phyloP scores from a whole-genome alignment of 2,113 vertebrate genomes.

The Pelodiscus sinensis region DNA sequence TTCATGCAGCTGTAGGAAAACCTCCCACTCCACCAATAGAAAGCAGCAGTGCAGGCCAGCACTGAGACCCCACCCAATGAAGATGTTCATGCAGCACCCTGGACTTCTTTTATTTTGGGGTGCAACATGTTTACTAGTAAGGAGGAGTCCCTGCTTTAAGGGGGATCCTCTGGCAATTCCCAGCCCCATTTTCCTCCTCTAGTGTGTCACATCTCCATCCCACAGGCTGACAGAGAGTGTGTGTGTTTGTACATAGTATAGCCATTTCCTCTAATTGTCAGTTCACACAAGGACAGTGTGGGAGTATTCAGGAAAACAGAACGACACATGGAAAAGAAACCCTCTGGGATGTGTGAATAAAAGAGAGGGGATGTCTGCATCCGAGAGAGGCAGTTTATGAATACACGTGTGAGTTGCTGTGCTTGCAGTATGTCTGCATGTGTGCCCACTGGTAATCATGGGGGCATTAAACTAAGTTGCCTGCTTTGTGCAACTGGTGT shows the following conservation, averaged over 20 bases:
- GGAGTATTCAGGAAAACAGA: neutral
- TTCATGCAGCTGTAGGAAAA: neutral
- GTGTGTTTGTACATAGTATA: neutral
- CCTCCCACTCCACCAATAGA: neutral
- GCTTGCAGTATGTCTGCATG: neutral
- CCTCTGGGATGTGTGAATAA: neutral
- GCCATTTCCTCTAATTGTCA: neutral
- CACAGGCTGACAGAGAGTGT: neutral
- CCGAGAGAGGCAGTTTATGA: neutral
- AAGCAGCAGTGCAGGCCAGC: neutral
- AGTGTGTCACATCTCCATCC: neutral
- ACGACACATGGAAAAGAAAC: neutral
- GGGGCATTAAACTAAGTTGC: neutral
- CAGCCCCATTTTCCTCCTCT: neutral
- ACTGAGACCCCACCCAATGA: neutral
- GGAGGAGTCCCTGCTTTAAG: neutral
- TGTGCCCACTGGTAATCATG: neutral
- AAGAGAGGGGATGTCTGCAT: neutral
- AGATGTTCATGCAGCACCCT: neutral
- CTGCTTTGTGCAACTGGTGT: neutral
- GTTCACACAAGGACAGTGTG: neutral
- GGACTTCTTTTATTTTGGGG: neutral
- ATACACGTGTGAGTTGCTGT: neutral
- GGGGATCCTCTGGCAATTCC: neutral
- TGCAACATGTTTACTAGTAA: neutral